Conservation (phyloP, 2,888 invertebrate genomes). For the Ophion ventricosus region DNA sequence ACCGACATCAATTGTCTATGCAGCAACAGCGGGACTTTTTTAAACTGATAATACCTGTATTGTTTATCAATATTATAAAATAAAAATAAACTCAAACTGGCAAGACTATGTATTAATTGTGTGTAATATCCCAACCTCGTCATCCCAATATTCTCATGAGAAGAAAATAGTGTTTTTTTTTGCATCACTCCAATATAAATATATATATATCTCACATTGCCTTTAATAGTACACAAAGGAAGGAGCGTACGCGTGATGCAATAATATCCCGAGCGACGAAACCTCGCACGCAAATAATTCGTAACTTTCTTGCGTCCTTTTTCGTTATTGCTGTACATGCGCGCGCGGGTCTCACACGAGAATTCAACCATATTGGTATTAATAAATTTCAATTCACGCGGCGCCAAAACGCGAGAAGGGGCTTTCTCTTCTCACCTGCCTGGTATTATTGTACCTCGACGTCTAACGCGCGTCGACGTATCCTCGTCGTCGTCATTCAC, state of each 20-base stretch:
- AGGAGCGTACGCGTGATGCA: background rate
- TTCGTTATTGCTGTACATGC: background rate
- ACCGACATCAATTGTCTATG: too few relatives aligned
- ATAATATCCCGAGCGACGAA: background rate
- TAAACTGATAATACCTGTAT: too few relatives aligned
- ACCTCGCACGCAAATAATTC: background rate
- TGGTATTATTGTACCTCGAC: conserved; percentile 11
- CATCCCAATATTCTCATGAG: too few relatives aligned
- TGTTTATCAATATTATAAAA: too few relatives aligned
- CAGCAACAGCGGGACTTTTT: too few relatives aligned
- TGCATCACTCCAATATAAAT: background rate
- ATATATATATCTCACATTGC: background rate
- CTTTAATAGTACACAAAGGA: background rate
- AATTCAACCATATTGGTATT: conserved; percentile 35
- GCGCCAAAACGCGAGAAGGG: conserved; percentile 37
- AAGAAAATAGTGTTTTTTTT: background rate
- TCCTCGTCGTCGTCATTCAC: conserved; percentile 34
- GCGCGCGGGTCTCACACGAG: background rate
- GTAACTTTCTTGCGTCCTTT: background rate
- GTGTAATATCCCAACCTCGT: too few relatives aligned
- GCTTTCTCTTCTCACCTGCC: conserved; percentile 55
- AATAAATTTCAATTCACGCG: conserved; percentile 21
- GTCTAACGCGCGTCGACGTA: background rate
- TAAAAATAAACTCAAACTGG: too few relatives aligned
- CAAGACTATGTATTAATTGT: too few relatives aligned